A percentile compares a stretch with the other conserved stretches of the same genome.
These are phyloP conservation scores for Bubo blakistoni DNA, from an alignment of 2,113 vertebrate species.

Conservation along the genomic window DNA sequence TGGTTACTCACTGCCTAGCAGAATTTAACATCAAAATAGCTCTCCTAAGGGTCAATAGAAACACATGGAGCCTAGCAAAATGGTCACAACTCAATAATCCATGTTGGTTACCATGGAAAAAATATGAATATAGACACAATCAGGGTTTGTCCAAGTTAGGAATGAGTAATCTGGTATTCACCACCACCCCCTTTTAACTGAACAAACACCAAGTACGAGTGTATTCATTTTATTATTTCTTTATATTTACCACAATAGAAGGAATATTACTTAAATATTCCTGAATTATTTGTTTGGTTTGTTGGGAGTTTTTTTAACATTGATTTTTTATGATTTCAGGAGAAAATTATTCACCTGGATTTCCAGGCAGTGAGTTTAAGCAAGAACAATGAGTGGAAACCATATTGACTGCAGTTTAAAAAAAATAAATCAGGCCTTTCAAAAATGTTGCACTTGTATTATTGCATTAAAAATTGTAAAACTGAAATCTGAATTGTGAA, in stretches of 20 bases:
- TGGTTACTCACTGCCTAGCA: not conserved
- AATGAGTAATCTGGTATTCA: conserved; percentile 36
- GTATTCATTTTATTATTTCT: not conserved
- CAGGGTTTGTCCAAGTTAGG: not conserved
- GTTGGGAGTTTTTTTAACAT: not conserved
- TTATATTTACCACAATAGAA: not conserved
- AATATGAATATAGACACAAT: conserved; percentile 23
- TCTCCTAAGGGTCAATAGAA: not conserved
- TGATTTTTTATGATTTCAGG: not conserved
- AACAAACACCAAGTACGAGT: not conserved
- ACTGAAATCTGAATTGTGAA: not conserved
- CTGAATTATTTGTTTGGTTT: not conserved
- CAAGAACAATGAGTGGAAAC: not conserved
- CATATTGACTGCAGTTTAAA: not conserved
- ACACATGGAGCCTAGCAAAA: not conserved
- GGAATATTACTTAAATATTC: not conserved
- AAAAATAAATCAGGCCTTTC: not conserved
- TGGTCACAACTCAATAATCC: not conserved
- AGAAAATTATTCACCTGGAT: not conserved
- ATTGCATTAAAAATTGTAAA: not conserved
- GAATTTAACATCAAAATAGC: not conserved
- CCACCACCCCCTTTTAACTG: not conserved
- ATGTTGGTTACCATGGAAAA: conserved; percentile 31
- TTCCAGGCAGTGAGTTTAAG: not conserved
- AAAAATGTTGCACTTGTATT: not conserved